A percentile compares a stretch with the other conserved stretches of the same genome.
These are phyloP conservation scores for Apeltes quadracus DNA, from an alignment of 2,113 vertebrate genomes.

Conservation along the genomic window DNA sequence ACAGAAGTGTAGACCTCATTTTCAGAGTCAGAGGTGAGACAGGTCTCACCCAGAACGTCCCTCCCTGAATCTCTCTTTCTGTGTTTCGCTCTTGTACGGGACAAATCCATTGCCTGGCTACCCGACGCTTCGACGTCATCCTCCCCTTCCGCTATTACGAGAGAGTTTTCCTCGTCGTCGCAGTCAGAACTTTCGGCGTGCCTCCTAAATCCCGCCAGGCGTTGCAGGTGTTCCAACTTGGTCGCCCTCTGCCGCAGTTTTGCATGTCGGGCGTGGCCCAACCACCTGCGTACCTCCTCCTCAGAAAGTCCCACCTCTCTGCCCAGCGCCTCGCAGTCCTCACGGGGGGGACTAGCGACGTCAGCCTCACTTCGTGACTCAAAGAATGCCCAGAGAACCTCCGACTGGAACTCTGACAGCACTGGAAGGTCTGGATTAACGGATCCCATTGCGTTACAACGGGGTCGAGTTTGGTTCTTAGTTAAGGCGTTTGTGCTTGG, in stretches of 20 bases:
- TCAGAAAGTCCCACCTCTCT: constrained; percentile 80
- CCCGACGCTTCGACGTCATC: constrained; percentile 65
- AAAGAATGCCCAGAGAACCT: constrained; percentile 83
- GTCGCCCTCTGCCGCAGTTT: constrained; percentile 67
- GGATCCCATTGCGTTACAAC: constrained; percentile 38
- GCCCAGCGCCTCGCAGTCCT: constrained; percentile 82
- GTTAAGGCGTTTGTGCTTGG: constrained; percentile 69
- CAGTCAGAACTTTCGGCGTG: constrained; percentile 48
- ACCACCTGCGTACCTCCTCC: constrained; percentile 79
- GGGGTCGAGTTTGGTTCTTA: constrained; percentile 59
- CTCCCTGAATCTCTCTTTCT: constrained; percentile 46
- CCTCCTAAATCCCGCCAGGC: constrained; percentile 9
- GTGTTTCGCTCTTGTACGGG: constrained; percentile 67
- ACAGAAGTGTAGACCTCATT: constrained; percentile 82
- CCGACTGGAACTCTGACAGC: constrained; percentile 81
- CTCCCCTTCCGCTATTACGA: constrained; percentile 79
- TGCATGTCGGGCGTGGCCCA: constrained; percentile 70
- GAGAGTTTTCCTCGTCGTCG: constrained; percentile 75
- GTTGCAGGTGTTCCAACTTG: constrained; percentile 25
- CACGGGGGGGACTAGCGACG: constrained; percentile 77
- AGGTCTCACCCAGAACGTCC: constrained; percentile 69
- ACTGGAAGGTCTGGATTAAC: constrained; percentile 63
- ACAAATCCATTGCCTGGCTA: constrained; percentile 79
- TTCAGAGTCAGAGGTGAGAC: constrained; percentile 82
- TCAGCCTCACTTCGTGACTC: constrained; percentile 81